These are phyloP conservation scores for Leucoma salicis DNA, from an alignment of 2,888 invertebrate species.

Conservation along the genomic window DNA sequence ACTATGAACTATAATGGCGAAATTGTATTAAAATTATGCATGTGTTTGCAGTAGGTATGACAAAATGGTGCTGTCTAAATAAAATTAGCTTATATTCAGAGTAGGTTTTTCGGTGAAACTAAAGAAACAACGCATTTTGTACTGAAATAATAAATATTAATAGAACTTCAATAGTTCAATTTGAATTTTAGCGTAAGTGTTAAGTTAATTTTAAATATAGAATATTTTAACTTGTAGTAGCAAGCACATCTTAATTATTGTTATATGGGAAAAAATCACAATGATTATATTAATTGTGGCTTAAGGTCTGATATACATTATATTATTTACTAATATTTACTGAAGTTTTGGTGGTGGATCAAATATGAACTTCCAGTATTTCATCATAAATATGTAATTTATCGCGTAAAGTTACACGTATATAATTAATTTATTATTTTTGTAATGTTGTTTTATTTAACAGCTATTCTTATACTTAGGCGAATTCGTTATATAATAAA, in stretches of 20 bases:
- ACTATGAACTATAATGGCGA: too few species aligned
- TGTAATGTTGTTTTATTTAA: constrained; percentile 5
- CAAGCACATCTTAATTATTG: background rate
- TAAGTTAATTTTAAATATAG: background rate
- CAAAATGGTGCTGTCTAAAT: background rate
- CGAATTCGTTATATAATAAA: background rate
- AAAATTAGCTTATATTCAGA: background rate
- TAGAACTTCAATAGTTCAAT: background rate
- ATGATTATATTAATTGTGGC: background rate
- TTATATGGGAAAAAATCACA: too few species aligned
- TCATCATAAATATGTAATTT: constrained; percentile 6
- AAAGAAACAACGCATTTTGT: background rate
- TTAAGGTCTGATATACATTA: background rate
- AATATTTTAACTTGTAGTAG: background rate
- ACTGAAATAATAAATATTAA: background rate
- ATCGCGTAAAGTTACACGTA: constrained; percentile 16
- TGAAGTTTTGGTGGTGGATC: background rate
- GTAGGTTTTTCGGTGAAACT: background rate
- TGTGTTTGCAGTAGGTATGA: background rate
- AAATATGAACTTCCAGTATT: constrained; percentile 2
- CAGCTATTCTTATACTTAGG: background rate
- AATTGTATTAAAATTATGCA: constrained; percentile 14
- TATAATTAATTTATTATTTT: constrained; percentile 35
- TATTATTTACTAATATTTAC: background rate
- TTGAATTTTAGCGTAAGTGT: background rate